Conservation (phyloP, 2,113 vertebrate genomes). For the Hippocampus guttulatus region DNA sequence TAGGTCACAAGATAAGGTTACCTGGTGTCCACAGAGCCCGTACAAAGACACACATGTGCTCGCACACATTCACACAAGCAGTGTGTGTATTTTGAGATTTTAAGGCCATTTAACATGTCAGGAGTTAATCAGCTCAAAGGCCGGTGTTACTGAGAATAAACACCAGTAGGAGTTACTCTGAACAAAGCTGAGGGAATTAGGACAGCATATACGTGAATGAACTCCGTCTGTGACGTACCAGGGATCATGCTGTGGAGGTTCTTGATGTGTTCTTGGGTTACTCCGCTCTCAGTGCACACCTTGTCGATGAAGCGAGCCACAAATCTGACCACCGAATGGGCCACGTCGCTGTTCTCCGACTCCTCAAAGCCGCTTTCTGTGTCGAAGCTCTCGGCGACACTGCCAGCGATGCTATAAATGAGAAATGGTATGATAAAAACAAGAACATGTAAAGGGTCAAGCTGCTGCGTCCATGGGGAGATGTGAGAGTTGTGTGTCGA, state of each 20-base stretch:
- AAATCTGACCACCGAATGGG: slow-evolving; percentile 89
- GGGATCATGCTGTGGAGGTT: slow-evolving; percentile 98
- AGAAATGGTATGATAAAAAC: slow-evolving; percentile 17
- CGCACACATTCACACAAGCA: slow-evolving; percentile 17
- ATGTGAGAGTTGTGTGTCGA: slow-evolving; percentile 17
- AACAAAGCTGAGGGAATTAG: slow-evolving; percentile 33
- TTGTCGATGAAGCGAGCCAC: slow-evolving; percentile 96
- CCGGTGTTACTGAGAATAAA: slow-evolving; percentile 35
- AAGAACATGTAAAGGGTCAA: slow-evolving; percentile 25
- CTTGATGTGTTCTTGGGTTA: slow-evolving; percentile 97
- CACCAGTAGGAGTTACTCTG: slow-evolving; percentile 8
- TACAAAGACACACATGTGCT: slow-evolving; percentile 16
- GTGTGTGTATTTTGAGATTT: slow-evolving; percentile 40
- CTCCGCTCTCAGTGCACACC: slow-evolving; percentile 95
- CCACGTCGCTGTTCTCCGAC: slow-evolving; percentile 89
- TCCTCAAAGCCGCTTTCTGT: slow-evolving; percentile 98
- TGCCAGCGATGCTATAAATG: slow-evolving; percentile 86
- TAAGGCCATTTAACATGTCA: slow-evolving; percentile 40
- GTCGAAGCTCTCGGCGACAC: slow-evolving; percentile 96
- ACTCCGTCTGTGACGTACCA: slow-evolving; percentile 68
- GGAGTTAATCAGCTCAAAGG: slow-evolving; percentile 46
- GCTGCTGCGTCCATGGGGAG: background rate
- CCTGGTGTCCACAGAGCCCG: slow-evolving; percentile 19
- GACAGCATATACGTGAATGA: slow-evolving; percentile 22
- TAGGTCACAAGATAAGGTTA: slow-evolving; percentile 40